Base-by-base conservation (phyloP, 2,888 invertebrate genomes). In the Salpingus planirostris region DNA sequence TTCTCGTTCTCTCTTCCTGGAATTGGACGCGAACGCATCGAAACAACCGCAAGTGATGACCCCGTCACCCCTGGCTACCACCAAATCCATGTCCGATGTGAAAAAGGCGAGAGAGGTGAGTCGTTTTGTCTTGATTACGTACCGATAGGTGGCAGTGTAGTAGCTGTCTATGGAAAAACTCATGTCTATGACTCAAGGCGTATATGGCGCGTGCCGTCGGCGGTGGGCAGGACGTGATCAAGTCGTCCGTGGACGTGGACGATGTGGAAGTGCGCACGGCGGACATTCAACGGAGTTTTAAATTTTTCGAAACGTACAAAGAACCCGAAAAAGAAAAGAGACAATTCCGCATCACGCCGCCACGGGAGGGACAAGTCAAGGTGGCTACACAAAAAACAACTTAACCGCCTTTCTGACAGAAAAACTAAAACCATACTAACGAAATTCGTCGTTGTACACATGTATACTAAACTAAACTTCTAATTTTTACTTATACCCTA, bases 271-370 rank as follows among this genome's bases (percentile, higher is more conserved):
- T 88, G 34, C 76, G 82, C 64, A 87, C 88, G 0, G 78, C 83
- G 1, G 88, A 89, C 62, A 79, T 91, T 48, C 78, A 84, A 33
- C 80, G 85, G 59, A 75, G 86, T 52, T 92, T 90, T 72, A 83
- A 85, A 66, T 91, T 90, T 72, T 91, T 91, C 68, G 90, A 90
- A 72, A 81, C 80, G 0, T 90, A 85, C 70, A 76, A 73, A 54
- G 83, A 85, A 28, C 78, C 80, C 47, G 73, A 74, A 49, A 68
- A 71, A 54, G 67, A 72, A 45, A 73, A 77, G 51, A 82, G 78
- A 63, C 72, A 77, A 60, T 90, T 90, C 69, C 75, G 89, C 49
- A 88, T 90, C 67, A 90, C 90, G 21, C 90, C 91, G 39, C 90
- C 91, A 1, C 69, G 89, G 44, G 89, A 90, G 50, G 78, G 79